Percentiles rank a stretch among this genome's conserved stretches.
Conservation (phyloP, 2,797 vertebrate genomes). For the Acanthornis magna region DNA sequence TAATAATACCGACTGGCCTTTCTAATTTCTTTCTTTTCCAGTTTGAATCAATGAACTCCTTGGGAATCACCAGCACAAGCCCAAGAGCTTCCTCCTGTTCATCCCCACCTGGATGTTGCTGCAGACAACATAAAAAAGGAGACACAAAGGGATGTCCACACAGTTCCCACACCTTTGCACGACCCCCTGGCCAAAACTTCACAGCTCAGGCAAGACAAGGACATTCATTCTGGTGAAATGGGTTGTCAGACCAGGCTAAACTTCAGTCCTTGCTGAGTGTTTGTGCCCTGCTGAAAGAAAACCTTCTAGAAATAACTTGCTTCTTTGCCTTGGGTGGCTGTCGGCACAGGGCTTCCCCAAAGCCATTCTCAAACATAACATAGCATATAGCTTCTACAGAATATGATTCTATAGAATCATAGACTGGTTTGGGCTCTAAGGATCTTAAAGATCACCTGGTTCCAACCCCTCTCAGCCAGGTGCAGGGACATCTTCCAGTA, state of each 20-base stretch:
- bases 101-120: neutral
- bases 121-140: neutral
- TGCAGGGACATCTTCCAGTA: neutral
- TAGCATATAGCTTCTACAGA: rapidly evolving
- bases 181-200: neutral
- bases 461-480: neutral
- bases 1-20: neutral
- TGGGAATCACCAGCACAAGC: neutral
- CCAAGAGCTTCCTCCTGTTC: neutral
- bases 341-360: neutral
- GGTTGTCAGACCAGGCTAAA: neutral
- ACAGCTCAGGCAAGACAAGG: neutral
- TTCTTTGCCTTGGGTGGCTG: neutral
- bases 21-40: neutral
- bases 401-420: neutral
- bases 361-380: neutral
- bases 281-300: neutral
- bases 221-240: neutral
- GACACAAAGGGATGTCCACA: neutral
- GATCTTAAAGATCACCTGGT: neutral
- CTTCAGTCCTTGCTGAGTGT: neutral
- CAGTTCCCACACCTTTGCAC: neutral
- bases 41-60: neutral
- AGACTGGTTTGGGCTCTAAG: neutral
- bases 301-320: neutral